Conservation (phyloP, 2,797 vertebrate species). For the Hozukius guyotensis region DNA sequence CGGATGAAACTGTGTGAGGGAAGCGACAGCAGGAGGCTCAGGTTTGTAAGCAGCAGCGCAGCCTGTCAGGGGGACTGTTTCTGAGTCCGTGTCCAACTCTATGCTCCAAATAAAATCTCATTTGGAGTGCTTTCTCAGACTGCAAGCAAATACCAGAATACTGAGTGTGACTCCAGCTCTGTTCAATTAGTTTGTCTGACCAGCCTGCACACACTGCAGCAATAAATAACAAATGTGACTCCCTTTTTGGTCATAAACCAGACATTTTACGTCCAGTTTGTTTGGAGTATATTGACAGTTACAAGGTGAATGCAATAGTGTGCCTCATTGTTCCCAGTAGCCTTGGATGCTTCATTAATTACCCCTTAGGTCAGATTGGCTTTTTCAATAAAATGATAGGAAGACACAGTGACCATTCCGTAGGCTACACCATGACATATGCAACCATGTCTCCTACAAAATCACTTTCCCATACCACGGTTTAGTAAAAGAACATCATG, state of each 20-base stretch:
- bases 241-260: conserved; percentile 9
- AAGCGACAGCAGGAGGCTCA: conserved; percentile 50
- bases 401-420: not conserved
- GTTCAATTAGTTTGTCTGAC: conserved; percentile 16
- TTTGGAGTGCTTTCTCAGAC: conserved; percentile 17
- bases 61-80: conserved; percentile 15
- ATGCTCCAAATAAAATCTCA: conserved; percentile 33
- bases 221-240: not conserved
- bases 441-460: not conserved
- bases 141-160: conserved; percentile 20
- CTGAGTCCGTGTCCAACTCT: conserved; percentile 14
- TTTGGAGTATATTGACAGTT: not conserved
- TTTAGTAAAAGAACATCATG: too few relatives aligned
- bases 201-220: not conserved
- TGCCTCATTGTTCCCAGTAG: not conserved
- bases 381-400: conserved; percentile 1
- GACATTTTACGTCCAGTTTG: not conserved
- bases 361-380: not conserved
- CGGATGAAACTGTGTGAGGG: conserved; percentile 15
- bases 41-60: conserved; percentile 25
- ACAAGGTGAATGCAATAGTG: not conserved
- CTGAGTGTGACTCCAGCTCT: conserved; percentile 6
- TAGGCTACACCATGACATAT: not conserved
- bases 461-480: too few relatives aligned
- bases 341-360: not conserved